phyloP scores from a whole-genome alignment of 2,113 vertebrate species.

The Tricholaema leucomelas region DNA sequence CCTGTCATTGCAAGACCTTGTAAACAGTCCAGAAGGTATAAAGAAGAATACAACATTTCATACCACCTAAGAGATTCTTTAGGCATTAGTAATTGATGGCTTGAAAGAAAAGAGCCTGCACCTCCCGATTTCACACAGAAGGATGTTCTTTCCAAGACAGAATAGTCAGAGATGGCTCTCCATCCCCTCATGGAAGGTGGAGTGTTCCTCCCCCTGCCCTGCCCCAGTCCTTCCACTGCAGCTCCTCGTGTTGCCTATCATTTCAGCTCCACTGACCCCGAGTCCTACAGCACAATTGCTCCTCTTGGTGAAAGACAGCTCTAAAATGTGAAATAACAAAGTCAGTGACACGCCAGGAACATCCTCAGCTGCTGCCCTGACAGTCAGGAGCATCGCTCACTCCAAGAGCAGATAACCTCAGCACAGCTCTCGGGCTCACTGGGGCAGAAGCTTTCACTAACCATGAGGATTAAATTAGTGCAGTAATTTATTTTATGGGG shows the following conservation, averaged over 20 bases:
- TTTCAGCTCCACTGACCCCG: neutral
- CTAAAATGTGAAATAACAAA: neutral
- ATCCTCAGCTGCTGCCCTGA: neutral
- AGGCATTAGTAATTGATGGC: neutral
- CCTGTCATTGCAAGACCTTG: too few species aligned
- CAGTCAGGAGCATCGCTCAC: neutral
- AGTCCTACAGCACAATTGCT: neutral
- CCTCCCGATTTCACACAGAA: neutral
- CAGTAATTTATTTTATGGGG: too few species aligned
- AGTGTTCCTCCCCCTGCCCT: accelerated
- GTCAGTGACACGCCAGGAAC: neutral
- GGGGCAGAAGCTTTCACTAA: neutral
- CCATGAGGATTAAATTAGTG: neutral
- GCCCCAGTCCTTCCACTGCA: neutral
- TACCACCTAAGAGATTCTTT: neutral
- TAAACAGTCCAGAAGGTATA: neutral
- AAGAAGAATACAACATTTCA: neutral
- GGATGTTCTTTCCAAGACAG: neutral
- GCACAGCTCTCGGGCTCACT: neutral
- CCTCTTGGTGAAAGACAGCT: neutral
- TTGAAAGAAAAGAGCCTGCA: neutral
- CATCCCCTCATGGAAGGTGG: neutral
- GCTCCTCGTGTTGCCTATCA: neutral
- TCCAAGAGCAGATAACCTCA: neutral
- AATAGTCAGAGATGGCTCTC: neutral